phyloP scores from a whole-genome alignment of 2,888 invertebrate genomes.

The Gisinianus flammeolus region DNA sequence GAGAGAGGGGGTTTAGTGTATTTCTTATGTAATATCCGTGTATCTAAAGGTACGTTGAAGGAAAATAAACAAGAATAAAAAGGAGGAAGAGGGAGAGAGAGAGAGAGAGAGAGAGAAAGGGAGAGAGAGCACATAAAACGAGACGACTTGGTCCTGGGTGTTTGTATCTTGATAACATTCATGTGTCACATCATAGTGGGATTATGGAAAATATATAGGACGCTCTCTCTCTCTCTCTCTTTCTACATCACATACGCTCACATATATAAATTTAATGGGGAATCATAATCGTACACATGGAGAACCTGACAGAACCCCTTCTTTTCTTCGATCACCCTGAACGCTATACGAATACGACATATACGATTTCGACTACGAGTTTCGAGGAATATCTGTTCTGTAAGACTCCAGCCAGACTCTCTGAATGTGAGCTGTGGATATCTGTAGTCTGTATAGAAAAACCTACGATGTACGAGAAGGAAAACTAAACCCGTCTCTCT shows the following conservation, averaged over 20 bases:
- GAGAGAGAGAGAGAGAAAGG: not conserved
- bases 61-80: too few relatives aligned
- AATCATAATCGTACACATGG: not conserved
- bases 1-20: not conserved
- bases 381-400: not conserved
- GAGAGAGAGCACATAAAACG: not conserved
- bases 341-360: too few relatives aligned
- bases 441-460: not conserved
- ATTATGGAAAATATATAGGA: not conserved
- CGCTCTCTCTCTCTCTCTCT: not conserved
- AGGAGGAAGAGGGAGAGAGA: not conserved
- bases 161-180: conserved; percentile 11
- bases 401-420: too few relatives aligned
- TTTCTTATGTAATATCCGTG: too few relatives aligned
- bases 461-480: not conserved
- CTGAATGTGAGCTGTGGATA: not conserved
- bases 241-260: not conserved
- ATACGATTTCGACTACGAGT: too few relatives aligned
- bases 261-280: not conserved
- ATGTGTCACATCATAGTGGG: conserved; percentile 1
- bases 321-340: not conserved
- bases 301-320: not conserved
- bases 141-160: not conserved
- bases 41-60: too few relatives aligned
- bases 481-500: too few relatives aligned